phyloP scores from a whole-genome alignment of 2,797 vertebrate species.

The Urophycis tenuis region DNA sequence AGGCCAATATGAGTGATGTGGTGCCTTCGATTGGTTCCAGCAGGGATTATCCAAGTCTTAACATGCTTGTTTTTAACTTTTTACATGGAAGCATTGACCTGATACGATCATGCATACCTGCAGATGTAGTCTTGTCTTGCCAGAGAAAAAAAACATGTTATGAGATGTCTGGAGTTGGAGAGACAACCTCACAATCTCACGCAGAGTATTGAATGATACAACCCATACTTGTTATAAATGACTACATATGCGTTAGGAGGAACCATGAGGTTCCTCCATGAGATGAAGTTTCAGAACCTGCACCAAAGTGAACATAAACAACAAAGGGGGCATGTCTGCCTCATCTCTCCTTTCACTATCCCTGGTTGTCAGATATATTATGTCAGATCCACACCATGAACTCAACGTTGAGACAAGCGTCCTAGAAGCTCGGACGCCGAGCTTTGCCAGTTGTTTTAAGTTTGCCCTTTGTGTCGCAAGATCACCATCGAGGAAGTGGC shows the following conservation, averaged over 20 bases:
- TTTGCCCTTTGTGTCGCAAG: neutral
- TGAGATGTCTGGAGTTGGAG: neutral
- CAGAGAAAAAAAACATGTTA: neutral
- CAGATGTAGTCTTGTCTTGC: neutral
- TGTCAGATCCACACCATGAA: neutral
- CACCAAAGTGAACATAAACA: neutral
- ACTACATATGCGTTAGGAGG: neutral
- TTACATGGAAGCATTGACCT: neutral
- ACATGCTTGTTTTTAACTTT: neutral
- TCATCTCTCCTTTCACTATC: neutral
- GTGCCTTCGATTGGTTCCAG: neutral
- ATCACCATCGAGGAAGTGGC: neutral
- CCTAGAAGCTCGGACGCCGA: neutral
- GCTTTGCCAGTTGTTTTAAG: neutral
- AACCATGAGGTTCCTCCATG: neutral
- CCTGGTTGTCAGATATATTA: neutral
- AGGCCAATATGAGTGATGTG: neutral
- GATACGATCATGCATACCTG: neutral
- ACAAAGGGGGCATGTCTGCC: neutral
- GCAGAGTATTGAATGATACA: neutral
- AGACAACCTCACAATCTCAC: neutral
- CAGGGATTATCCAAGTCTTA: neutral
- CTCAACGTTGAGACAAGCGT: neutral
- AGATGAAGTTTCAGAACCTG: neutral
- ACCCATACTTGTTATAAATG: neutral